Percentiles rank a stretch among this genome's conserved stretches.
These are phyloP conservation scores for Eupeodes corollae DNA, from an alignment of 1,140 invertebrate genomes.

Conservation along the genomic window DNA sequence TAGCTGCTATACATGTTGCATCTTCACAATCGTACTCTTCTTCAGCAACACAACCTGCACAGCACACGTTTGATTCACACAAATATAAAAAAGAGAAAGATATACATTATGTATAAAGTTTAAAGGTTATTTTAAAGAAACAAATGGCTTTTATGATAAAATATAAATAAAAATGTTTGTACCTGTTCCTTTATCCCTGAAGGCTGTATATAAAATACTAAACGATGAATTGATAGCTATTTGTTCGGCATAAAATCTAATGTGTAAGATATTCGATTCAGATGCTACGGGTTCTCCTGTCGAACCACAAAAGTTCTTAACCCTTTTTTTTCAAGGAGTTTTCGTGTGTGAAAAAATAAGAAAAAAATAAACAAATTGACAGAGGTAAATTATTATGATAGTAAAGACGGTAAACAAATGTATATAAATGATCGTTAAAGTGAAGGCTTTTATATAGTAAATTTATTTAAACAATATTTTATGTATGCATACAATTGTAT, in stretches of 20 bases:
- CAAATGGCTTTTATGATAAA: background rate
- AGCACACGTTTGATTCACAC: constrained; percentile 14
- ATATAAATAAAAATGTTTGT: too few relatives aligned
- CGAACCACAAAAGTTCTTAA: constrained; percentile 67
- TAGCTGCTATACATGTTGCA: constrained; percentile 61
- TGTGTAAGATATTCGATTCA: constrained; percentile 49
- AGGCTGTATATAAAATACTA: constrained; percentile 59
- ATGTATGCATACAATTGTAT: too few relatives aligned
- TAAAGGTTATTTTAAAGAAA: background rate
- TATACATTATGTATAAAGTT: background rate
- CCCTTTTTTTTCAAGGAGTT: constrained; percentile 16
- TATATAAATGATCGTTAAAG: too few relatives aligned
- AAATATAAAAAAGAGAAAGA: background rate
- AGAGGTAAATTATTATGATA: background rate
- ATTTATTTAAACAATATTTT: background rate
- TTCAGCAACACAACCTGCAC: constrained; percentile 39
- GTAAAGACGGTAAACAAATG: background rate
- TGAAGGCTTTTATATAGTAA: too few relatives aligned
- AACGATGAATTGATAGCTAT: constrained; percentile 56
- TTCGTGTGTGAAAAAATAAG: background rate
- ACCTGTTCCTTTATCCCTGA: constrained; percentile 46
- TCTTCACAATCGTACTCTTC: constrained; percentile 77
- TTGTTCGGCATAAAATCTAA: constrained; percentile 57
- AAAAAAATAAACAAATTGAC: constrained; percentile 1
- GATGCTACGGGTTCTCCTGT: constrained; percentile 58